A percentile compares a stretch with the other conserved stretches of the same genome.
Evolutionary conservation across 2,888 invertebrate species (phyloP).

Genomic region (Metellina segmentata): DNA sequence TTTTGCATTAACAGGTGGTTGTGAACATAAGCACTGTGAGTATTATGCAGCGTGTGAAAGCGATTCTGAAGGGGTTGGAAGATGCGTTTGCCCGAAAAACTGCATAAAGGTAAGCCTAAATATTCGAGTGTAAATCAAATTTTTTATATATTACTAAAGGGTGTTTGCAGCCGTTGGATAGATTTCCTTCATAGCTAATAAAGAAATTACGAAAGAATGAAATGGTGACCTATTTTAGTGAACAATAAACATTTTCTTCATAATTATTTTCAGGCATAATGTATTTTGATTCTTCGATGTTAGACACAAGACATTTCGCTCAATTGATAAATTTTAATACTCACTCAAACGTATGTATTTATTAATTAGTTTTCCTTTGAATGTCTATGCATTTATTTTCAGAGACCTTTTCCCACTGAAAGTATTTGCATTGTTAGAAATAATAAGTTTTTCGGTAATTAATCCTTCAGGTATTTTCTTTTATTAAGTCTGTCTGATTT

Average conservation of each 20-base stretch:
- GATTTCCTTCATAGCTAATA: background rate
- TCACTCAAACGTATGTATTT: background rate
- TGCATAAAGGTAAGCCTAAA: slow-evolving; percentile 80
- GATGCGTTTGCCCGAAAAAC: slow-evolving; percentile 83
- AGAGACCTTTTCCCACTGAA: no score
- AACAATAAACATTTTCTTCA: background rate
- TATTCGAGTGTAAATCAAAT: background rate
- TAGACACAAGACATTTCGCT: background rate
- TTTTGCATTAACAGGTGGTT: slow-evolving; percentile 85
- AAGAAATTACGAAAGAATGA: background rate
- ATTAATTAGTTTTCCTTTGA: background rate
- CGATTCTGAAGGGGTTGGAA: slow-evolving; percentile 83
- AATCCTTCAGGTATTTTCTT: no score
- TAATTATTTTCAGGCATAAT: background rate
- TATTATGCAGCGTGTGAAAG: slow-evolving; percentile 89
- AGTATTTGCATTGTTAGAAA: no score
- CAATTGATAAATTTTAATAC: background rate
- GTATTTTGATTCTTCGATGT: background rate
- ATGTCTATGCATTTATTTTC: no score
- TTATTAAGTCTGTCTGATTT: no score
- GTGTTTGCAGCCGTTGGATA: background rate
- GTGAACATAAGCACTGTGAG: slow-evolving; percentile 88
- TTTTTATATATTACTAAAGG: background rate
- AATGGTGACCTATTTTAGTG: background rate
- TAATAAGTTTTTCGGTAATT: no score